A percentile compares a stretch with the other conserved stretches of the same genome.
phyloP scores from a whole-genome alignment of 2,113 vertebrate genomes.

The Gambusia holbrooki region DNA sequence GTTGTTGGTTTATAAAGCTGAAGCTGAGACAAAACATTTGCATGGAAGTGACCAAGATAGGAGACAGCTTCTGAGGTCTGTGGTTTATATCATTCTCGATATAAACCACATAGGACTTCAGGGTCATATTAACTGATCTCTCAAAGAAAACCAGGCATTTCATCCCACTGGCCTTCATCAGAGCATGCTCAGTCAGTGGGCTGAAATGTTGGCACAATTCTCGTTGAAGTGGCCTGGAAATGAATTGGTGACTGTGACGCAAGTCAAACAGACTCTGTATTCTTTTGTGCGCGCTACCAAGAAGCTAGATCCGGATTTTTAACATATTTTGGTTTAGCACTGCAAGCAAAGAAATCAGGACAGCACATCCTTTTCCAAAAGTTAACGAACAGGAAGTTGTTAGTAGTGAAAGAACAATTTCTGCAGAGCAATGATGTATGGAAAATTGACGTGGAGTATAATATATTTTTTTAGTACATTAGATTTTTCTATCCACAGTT shows the following conservation, averaged over 20 bases:
- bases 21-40: slow-evolving; percentile 29
- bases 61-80: neutral
- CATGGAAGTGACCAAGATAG: neutral
- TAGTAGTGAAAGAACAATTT: no score
- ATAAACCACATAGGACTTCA: neutral
- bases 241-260: neutral
- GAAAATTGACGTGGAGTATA: slow-evolving; percentile 55
- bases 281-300: neutral
- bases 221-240: neutral
- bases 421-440: slow-evolving; percentile 42
- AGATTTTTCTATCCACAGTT: slow-evolving; percentile 3
- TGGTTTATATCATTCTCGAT: neutral
- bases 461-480: slow-evolving; percentile 57
- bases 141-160: neutral
- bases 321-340: neutral
- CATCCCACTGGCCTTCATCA: neutral
- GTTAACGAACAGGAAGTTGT: neutral
- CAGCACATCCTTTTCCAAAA: neutral
- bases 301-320: neutral
- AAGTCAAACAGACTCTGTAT: neutral
- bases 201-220: neutral
- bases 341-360: neutral
- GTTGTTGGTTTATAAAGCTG: slow-evolving; percentile 7
- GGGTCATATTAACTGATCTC: neutral
- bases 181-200: neutral